Base-by-base conservation (phyloP, 2,888 invertebrate species). In the Ferrisia virgata region DNA sequence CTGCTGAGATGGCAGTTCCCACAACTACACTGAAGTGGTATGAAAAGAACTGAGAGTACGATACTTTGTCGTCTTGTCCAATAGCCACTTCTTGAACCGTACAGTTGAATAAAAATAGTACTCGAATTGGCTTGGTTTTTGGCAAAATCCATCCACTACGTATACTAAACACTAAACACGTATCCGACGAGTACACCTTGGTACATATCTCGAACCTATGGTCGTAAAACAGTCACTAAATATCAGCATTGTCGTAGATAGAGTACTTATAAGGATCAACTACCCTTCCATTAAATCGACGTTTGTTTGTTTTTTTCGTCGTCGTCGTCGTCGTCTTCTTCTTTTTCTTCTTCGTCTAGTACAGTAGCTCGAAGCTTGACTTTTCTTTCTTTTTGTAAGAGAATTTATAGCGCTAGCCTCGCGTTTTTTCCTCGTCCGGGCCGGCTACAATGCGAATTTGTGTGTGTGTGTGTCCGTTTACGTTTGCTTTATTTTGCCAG, bases 271-370 rank as follows among this genome's bases (percentile, higher is more conserved):
- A 76, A 76, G 36, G 72, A 76, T 76, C 72, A 76, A 76, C 33
- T 76, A 76, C 72, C 72, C 33, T 76, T 76, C 72, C 72, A 76
- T 76, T 76, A 76, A 76, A 76, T 76, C 72, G 72, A 76, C 72
- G 72, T 76, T 76, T 76, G 72, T 76, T 36, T 33, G 33, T 72
- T 36, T 76, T 18, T n/a, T 36, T n/a, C n/a, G n/a, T n/a, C n/a
- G n/a, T n/a, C n/a, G n/a, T n/a, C n/a, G n/a, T n/a, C n/a, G n/a
- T n/a, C n/a, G n/a, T n/a, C 36, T 28, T 2, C 58, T 58, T 58
- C 11, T 58, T n/a, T 36, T 76, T 36, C 36, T 36, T 33, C 8
- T 36, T 8, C 36, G 36, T n/a, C n/a, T n/a, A n/a, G n/a, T n/a
- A n/a, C n/a, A n/a, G n/a, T n/a, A n/a, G n/a, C n/a, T n/a, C n/a